These are phyloP conservation scores for Karalla daura DNA, from an alignment of 2,797 vertebrate species.

Conservation along the genomic window DNA sequence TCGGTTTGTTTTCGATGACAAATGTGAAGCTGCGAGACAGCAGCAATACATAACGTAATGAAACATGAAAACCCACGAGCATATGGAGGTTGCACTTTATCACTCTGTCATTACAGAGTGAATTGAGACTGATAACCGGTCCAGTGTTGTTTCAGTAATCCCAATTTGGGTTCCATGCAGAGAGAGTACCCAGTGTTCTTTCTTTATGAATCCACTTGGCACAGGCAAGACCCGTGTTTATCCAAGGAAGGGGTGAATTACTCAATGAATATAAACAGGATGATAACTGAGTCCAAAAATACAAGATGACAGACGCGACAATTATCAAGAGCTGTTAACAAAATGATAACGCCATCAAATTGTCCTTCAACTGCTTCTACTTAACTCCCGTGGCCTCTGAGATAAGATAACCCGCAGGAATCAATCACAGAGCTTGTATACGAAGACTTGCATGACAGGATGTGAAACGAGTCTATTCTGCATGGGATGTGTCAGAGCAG, in stretches of 20 bases:
- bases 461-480: slow-evolving; percentile 28
- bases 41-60: slow-evolving; percentile 17
- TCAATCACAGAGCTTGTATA: slow-evolving; percentile 40
- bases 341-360: slow-evolving; percentile 61
- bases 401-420: slow-evolving; percentile 61
- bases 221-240: slow-evolving; percentile 41
- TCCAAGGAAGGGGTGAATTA: slow-evolving; percentile 55
- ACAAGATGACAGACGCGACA: slow-evolving; percentile 46
- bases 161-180: slow-evolving; percentile 7
- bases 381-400: slow-evolving; percentile 32
- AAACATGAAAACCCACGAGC: slow-evolving; percentile 33
- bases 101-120: slow-evolving; percentile 34
- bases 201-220: slow-evolving; percentile 29
- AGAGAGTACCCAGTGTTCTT: slow-evolving; percentile 22
- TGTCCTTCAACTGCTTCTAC: slow-evolving; percentile 68
- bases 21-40: slow-evolving; percentile 28
- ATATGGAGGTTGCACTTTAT: slow-evolving; percentile 41
- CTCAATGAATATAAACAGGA: slow-evolving; percentile 60
- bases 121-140: slow-evolving; percentile 30
- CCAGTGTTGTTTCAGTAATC: slow-evolving; percentile 40
- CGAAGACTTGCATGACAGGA: slow-evolving; percentile 34
- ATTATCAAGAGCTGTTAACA: slow-evolving; percentile 63
- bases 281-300: slow-evolving; percentile 55
- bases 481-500: slow-evolving; percentile 51
- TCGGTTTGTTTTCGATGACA: slow-evolving; percentile 30